phyloP scores from a whole-genome alignment of 2,888 invertebrate genomes.

The Troides helena region DNA sequence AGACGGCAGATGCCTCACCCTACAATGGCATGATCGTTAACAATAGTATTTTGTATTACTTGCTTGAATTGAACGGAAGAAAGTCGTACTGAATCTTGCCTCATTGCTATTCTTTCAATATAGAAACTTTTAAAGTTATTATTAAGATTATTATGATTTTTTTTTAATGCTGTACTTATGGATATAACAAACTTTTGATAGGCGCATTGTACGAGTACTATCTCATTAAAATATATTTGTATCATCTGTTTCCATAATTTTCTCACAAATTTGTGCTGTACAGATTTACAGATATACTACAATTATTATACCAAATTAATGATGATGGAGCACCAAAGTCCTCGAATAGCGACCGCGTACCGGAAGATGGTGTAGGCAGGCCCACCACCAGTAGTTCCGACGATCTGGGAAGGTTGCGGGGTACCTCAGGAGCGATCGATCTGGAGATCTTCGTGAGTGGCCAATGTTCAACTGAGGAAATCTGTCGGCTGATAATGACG shows the following conservation, averaged over 20 bases:
- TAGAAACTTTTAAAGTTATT: background rate
- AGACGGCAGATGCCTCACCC: slow-evolving; percentile 58
- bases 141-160: background rate
- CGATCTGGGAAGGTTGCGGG: too few species aligned
- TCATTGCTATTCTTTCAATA: background rate
- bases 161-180: background rate
- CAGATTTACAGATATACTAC: too few species aligned
- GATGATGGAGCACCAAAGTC: too few species aligned
- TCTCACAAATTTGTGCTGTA: background rate
- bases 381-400: too few species aligned
- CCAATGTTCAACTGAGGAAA: too few species aligned
- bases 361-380: too few species aligned
- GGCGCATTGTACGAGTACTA: background rate
- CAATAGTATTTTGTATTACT: slow-evolving; percentile 42
- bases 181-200: background rate
- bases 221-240: background rate
- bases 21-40: slow-evolving; percentile 52
- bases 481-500: too few species aligned
- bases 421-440: too few species aligned
- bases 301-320: too few species aligned
- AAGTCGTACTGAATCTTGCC: slow-evolving; percentile 4
- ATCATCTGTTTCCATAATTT: background rate
- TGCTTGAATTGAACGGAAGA: slow-evolving; percentile 33
- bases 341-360: too few species aligned
- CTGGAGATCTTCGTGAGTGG: too few species aligned